These are phyloP conservation scores for Xylocampa areola DNA, from an alignment of 2,888 invertebrate species.

Conservation along the genomic window DNA sequence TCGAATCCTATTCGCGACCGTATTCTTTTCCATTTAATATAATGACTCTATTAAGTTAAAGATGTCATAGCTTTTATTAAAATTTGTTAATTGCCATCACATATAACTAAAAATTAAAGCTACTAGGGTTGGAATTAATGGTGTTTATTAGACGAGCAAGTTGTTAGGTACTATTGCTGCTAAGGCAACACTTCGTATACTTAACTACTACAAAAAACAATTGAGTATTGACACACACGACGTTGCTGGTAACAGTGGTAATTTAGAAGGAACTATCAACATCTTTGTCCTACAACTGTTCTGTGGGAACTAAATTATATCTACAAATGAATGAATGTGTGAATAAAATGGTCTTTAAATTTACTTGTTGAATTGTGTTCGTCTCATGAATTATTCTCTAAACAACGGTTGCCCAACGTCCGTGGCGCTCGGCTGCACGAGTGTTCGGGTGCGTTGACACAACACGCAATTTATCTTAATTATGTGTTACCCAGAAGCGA, in stretches of 20 bases:
- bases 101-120: no score
- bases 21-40: no score
- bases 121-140: no score
- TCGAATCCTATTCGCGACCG: no score
- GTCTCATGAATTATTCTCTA: conserved; percentile 51
- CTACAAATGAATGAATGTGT: conserved; percentile 38
- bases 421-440: conserved; percentile 46
- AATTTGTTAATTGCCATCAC: no score
- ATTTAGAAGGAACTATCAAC: conserved; percentile 24
- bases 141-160: no score
- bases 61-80: no score
- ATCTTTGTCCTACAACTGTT: conserved; percentile 41
- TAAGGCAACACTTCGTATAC: no score
- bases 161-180: no score
- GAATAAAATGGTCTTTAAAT: conserved; percentile 39
- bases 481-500: conserved; percentile 47
- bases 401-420: conserved; percentile 55
- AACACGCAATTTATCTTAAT: conserved; percentile 69
- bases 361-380: conserved; percentile 38
- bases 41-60: no score
- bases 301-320: conserved; percentile 46
- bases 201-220: no score
- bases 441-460: conserved; percentile 66
- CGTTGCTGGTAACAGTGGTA: conserved; percentile 23
- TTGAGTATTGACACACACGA: no score